These are phyloP conservation scores for Chionodraco myersi DNA, from an alignment of 2,113 vertebrate species.

Conservation along the genomic window DNA sequence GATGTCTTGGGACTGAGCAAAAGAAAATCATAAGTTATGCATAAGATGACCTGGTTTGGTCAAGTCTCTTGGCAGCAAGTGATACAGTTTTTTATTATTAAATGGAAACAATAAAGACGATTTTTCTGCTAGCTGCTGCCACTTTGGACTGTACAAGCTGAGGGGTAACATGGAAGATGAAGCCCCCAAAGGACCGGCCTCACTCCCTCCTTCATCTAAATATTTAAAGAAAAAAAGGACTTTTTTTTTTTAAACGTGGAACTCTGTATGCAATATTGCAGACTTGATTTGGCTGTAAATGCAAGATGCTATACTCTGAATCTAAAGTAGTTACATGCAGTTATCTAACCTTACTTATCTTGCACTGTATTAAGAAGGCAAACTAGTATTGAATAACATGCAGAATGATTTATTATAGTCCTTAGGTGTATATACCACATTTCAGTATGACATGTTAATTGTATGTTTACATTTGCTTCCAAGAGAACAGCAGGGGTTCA, in stretches of 20 bases:
- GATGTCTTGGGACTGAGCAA: slow-evolving; percentile 18
- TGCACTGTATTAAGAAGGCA: too few species aligned
- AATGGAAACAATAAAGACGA: slow-evolving; percentile 1
- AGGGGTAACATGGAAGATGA: not conserved
- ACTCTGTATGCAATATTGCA: not conserved
- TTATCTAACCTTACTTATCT: too few species aligned
- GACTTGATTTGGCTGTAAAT: not conserved
- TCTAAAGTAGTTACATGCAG: too few species aligned
- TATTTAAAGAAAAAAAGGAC: not conserved
- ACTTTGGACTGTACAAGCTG: not conserved
- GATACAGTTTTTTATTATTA: slow-evolving; percentile 15
- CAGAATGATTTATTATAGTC: too few species aligned
- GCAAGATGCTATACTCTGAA: too few species aligned
- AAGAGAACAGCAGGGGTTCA: not conserved
- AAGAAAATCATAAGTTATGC: slow-evolving; percentile 39
- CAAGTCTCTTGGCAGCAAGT: slow-evolving; percentile 14
- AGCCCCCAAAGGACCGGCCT: not conserved
- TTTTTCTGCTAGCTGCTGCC: not conserved
- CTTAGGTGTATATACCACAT: not conserved
- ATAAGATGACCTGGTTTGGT: slow-evolving; percentile 39
- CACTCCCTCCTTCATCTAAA: not conserved
- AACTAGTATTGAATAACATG: too few species aligned
- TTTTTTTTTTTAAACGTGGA: not conserved
- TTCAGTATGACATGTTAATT: not conserved
- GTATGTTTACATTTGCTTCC: not conserved